A percentile compares a stretch with the other conserved stretches of the same genome.
These are phyloP conservation scores for Tetraneura akinire DNA, from an alignment of 1,140 invertebrate genomes.

Conservation along the genomic window DNA sequence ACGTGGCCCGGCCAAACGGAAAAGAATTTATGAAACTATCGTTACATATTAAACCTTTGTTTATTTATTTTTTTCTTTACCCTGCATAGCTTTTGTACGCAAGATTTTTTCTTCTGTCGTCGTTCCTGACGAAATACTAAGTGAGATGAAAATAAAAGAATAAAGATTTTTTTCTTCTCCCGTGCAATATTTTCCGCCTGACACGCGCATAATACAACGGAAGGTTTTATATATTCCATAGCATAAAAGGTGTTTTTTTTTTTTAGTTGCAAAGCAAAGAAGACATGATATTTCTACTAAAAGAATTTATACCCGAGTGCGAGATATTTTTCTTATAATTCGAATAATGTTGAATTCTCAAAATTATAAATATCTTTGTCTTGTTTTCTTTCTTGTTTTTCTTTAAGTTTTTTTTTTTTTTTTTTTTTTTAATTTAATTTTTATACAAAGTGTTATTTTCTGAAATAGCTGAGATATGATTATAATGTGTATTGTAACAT, in stretches of 20 bases:
- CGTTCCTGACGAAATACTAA: background rate
- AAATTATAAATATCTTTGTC: background rate
- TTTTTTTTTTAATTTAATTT: too few relatives aligned
- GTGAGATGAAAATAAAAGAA: background rate
- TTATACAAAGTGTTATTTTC: too few relatives aligned
- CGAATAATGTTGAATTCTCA: background rate
- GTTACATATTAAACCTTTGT: background rate
- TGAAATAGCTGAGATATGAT: too few relatives aligned
- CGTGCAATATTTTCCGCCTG: constrained; percentile 6
- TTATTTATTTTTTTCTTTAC: too few relatives aligned
- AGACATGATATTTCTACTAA: background rate
- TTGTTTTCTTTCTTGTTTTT: too few relatives aligned
- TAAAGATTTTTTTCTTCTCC: background rate
- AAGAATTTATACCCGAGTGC: background rate
- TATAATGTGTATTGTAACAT: too few relatives aligned
- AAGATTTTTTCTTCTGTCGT: background rate
- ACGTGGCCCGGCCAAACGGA: background rate
- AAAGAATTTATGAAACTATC: background rate
- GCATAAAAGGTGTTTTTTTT: background rate
- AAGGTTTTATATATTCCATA: background rate
- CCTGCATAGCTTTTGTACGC: background rate
- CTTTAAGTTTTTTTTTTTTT: too few relatives aligned
- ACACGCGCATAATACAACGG: background rate
- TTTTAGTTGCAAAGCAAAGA: background rate
- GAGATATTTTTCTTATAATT: background rate